Conservation (phyloP, 2,797 vertebrate genomes). For the Gallirallus australis region DNA sequence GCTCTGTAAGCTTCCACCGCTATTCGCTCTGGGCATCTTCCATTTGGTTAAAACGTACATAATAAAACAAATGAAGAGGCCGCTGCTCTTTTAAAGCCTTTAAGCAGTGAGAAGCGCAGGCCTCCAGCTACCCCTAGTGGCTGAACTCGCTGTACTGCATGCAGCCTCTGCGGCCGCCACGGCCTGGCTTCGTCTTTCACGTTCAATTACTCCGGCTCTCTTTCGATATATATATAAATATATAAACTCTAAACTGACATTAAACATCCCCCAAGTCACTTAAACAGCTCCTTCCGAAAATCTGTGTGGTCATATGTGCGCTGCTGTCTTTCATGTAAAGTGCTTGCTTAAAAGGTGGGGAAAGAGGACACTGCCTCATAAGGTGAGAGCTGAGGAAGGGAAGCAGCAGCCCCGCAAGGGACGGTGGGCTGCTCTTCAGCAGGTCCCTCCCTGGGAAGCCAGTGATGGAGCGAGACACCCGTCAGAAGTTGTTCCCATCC, state of each 20-base stretch:
- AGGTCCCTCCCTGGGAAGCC: neutral
- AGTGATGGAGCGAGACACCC: rapidly evolving
- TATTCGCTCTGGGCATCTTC: neutral
- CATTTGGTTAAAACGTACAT: neutral
- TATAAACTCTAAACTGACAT: neutral
- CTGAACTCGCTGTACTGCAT: slow-evolving; percentile 1
- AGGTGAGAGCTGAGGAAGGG: neutral
- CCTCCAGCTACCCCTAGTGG: slow-evolving; percentile 77
- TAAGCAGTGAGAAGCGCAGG: slow-evolving; percentile 16
- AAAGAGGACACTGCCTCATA: neutral
- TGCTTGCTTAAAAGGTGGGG: neutral
- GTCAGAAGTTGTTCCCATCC: neutral
- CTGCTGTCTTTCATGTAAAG: neutral
- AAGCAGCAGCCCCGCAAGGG: neutral
- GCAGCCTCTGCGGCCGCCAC: neutral
- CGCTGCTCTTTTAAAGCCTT: neutral
- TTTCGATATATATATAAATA: neutral
- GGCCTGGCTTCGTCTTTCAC: rapidly evolving
- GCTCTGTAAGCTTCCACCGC: neutral
- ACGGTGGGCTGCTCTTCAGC: rapidly evolving
- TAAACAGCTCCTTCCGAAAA: neutral
- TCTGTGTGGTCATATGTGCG: neutral
- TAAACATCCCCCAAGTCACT: neutral
- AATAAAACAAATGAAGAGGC: neutral
- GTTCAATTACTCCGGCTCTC: neutral